phyloP scores from a whole-genome alignment of 2,797 vertebrate species.

The Sebastes elongatus region DNA sequence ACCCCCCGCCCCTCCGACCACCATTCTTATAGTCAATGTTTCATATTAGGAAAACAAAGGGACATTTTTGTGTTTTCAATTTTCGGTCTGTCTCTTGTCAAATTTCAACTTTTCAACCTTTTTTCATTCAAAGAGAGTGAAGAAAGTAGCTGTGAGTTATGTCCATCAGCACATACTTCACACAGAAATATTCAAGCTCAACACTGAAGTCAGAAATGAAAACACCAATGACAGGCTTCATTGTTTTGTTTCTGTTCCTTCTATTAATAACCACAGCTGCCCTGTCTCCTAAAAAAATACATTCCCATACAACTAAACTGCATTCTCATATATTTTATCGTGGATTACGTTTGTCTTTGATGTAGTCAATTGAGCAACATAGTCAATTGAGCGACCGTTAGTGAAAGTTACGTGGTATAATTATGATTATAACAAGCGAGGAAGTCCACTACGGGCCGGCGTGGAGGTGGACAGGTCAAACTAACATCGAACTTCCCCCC shows the following conservation, averaged over 20 bases:
- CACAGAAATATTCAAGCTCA: neutral
- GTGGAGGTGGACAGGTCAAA: neutral
- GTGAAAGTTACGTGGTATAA: neutral
- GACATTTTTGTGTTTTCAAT: neutral
- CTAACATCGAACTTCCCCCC: neutral
- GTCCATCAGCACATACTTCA: neutral
- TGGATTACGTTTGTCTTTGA: no score
- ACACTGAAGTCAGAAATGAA: neutral
- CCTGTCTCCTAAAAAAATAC: no score
- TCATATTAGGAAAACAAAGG: conserved; percentile 40
- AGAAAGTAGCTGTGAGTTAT: neutral
- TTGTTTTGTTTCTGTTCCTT: neutral
- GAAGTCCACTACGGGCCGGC: neutral
- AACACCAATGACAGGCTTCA: neutral
- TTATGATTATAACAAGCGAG: neutral
- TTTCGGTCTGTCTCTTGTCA: neutral
- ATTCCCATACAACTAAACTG: no score
- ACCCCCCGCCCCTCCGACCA: neutral
- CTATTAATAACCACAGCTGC: neutral
- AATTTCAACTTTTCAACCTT: neutral
- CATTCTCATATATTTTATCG: no score
- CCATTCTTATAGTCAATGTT: conserved; percentile 14
- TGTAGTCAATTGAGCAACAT: no score
- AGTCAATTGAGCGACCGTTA: neutral
- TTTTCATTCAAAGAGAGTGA: neutral